Base-by-base conservation (phyloP, 2,888 invertebrate genomes). In the Neoascia interrupta region DNA sequence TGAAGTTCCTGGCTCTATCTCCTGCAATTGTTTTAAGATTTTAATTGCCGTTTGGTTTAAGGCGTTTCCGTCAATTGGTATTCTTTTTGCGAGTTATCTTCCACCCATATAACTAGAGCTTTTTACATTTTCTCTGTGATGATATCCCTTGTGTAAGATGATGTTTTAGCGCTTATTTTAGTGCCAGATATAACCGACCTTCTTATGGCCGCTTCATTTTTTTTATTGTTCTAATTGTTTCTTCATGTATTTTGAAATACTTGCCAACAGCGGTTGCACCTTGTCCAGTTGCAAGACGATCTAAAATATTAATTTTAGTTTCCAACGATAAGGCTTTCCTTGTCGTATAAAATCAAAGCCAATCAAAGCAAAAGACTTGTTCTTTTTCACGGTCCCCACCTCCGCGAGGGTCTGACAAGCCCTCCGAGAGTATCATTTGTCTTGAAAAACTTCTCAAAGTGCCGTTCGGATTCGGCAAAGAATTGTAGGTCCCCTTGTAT, bases 51-150 rank as follows among this genome's bases (percentile, higher is more conserved):
- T 37, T 15, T 37, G 5, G 3, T 37, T 31, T 2, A 31, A 2
- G 10, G 31, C 31, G 2, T 31, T 31, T 8, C 31, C 10, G 31
- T 31, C 31, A 8, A 31, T 8, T 31, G 31, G 31, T 31, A 31
- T 31, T 37, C 15, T 37, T 37, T 37, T 37, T 37, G 37, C 11
- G 13, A 15, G 13, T 15, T 15, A 13, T 37, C 15, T 43, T 69
- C 69, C 31, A 81, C 54, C 72, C 75, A 75, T 15, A 68, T 47
- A 10, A 68, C 36, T 15, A 82, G 34, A 11, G 49, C 66, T 47
- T 69, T 63, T 66, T 82, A 81, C 74, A 45, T 81, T 66, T 81
- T 74, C 53, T 81, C 74, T 56, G 54, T 39, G 15, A 74, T 11
- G 53, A 16, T 2, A 53, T 79, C 37, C 72, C 81, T 60, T 21